phyloP scores from a whole-genome alignment of 92 coral and sea anemone species.

The Epizoanthus scotinus region DNA sequence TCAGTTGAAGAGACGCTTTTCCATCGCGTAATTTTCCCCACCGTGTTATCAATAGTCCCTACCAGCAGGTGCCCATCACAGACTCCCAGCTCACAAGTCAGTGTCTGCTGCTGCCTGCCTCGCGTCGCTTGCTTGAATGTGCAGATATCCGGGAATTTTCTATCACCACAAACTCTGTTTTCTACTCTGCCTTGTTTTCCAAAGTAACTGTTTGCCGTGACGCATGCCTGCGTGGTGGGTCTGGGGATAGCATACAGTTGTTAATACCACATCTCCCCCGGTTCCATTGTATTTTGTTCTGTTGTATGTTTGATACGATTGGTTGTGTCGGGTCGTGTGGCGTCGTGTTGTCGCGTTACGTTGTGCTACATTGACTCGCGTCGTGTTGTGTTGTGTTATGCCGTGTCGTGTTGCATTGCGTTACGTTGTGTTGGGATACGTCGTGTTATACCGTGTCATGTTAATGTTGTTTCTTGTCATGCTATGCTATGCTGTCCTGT shows the following conservation, averaged over 20 bases:
- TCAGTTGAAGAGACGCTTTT: not conserved
- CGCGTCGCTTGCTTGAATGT: not conserved
- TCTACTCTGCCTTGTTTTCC: conserved; percentile 3
- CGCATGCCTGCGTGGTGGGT: conserved; percentile 5
- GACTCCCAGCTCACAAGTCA: not conserved
- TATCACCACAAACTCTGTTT: conserved; percentile 13
- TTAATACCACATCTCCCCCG: not conserved
- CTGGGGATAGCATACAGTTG: not conserved
- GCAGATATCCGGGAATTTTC: conserved; percentile 22
- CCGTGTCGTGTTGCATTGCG: not conserved
- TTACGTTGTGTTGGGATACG: not conserved
- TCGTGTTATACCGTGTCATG: not conserved
- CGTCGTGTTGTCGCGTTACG: not conserved
- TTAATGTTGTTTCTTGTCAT: too few relatives aligned
- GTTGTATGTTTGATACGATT: not conserved
- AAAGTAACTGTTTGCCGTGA: conserved; percentile 14
- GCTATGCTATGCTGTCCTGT: too few relatives aligned
- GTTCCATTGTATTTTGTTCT: not conserved
- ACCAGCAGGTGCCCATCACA: conserved; percentile 8
- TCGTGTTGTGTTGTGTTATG: not conserved
- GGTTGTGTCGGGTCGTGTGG: not conserved
- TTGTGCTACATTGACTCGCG: not conserved
- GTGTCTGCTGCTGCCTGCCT: conserved; percentile 4
- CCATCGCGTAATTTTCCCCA: conserved; percentile 37
- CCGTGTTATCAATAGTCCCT: conserved; percentile 26